Conservation (phyloP, 2,113 vertebrate genomes). For the human (Homo sapiens) region GRCh38 chr2:55308001-55308500, state of each 20-base stretch:
- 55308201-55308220: too few relatives aligned
- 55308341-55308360: constrained; percentile 19
- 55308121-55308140: too few relatives aligned
- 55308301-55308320: constrained; percentile 15
- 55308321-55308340: constrained; percentile 39
- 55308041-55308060: too few relatives aligned
- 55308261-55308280: constrained; percentile 24
- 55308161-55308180: too few relatives aligned
- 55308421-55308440: constrained; percentile 36
- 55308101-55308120: too few relatives aligned
- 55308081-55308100: too few relatives aligned
- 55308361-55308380: constrained; percentile 42
- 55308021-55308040: too few relatives aligned
- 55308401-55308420: constrained; percentile 28
- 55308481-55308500: not conserved
- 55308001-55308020: too few relatives aligned
- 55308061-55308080: too few relatives aligned
- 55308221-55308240: too few relatives aligned
- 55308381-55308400: constrained; percentile 32
- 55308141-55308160: too few relatives aligned
- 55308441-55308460: constrained; percentile 48
- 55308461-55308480: constrained; percentile 10
- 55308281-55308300: constrained; percentile 42
- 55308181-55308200: too few relatives aligned
- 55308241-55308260: constrained; percentile 23